phyloP scores from a whole-genome alignment of 2,888 invertebrate species.

The Pemphredon lugubris region DNA sequence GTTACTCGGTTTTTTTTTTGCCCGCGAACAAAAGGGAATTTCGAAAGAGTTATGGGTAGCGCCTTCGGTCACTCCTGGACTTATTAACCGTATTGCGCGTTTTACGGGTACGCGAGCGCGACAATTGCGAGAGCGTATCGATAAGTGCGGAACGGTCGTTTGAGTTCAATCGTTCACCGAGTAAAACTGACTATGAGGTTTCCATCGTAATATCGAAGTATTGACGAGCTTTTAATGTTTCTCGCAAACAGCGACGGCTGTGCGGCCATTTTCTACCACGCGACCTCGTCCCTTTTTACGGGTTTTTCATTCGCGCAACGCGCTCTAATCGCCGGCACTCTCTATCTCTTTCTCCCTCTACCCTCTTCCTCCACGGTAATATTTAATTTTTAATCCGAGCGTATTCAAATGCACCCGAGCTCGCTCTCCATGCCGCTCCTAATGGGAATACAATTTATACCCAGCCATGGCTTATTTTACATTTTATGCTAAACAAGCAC shows the following conservation, averaged over 20 bases:
- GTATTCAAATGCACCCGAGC: constrained; percentile 77
- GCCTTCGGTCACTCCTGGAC: no score
- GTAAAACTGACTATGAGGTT: constrained; percentile 10
- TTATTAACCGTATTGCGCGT: no score
- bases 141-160: not conserved
- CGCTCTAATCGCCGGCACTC: constrained; percentile 71
- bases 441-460: constrained; percentile 81
- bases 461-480: constrained; percentile 74
- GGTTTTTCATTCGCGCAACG: constrained; percentile 60
- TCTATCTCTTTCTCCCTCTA: no score
- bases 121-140: not conserved
- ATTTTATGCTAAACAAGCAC: constrained; percentile 76
- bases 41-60: not conserved
- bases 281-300: constrained; percentile 37
- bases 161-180: constrained; percentile 16
- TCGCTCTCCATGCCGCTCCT: constrained; percentile 66
- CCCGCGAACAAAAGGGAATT: not conserved
- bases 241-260: constrained; percentile 29
- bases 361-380: no score
- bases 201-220: constrained; percentile 41
- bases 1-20: constrained; percentile 17
- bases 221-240: constrained; percentile 66
- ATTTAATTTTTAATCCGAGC: constrained; percentile 80
- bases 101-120: constrained; percentile 1
- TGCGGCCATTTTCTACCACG: constrained; percentile 36